A percentile compares a stretch with the other conserved stretches of the same genome.
Evolutionary conservation across 2,888 invertebrate genomes (phyloP).

Genomic region (Sminthurides aquaticus): DNA sequence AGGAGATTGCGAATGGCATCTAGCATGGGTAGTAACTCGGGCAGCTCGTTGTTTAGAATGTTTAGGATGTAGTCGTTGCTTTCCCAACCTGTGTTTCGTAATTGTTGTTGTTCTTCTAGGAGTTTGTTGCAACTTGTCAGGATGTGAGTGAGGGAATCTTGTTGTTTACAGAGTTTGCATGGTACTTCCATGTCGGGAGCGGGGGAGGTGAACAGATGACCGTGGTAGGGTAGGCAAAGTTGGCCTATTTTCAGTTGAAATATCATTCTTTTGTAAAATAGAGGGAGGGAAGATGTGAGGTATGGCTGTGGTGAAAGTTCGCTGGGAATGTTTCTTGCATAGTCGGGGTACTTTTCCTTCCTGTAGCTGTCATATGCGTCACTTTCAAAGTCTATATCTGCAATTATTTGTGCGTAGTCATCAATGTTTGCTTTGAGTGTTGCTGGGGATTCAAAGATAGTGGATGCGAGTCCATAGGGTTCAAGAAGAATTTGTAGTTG

Average conservation of each 20-base stretch:
- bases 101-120: not conserved
- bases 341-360: not conserved
- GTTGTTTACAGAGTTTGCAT: not conserved
- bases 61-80: not conserved
- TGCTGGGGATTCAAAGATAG: not conserved
- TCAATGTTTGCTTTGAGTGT: not conserved
- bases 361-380: not conserved
- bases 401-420: not conserved
- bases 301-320: not conserved
- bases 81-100: not conserved
- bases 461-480: not conserved
- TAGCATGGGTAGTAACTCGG: not conserved
- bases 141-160: not conserved
- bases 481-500: not conserved
- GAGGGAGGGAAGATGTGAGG: not conserved
- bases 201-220: not conserved
- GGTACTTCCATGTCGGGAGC: not conserved
- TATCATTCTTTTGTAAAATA: not conserved
- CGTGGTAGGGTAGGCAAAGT: not conserved
- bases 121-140: not conserved
- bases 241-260: not conserved
- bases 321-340: not conserved
- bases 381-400: not conserved
- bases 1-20: not conserved
- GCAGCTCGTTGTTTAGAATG: not conserved